These are phyloP conservation scores for Pammene aurita DNA, from an alignment of 2,888 invertebrate species.

Conservation along the genomic window DNA sequence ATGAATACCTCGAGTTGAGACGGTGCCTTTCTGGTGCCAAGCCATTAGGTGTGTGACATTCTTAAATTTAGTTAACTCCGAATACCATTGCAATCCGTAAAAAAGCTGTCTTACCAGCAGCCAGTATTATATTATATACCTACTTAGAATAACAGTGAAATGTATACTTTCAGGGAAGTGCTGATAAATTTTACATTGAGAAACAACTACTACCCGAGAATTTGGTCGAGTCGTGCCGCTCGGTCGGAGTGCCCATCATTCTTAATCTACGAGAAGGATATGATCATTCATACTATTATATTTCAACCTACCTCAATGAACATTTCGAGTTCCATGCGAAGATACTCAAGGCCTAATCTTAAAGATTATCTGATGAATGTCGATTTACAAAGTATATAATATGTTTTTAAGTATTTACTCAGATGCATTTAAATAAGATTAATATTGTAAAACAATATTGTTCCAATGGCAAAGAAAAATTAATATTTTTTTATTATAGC, in stretches of 20 bases:
- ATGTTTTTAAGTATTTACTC: background rate
- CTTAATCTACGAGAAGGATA: slow-evolving; percentile 91
- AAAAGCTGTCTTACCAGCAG: no score
- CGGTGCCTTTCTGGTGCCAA: no score
- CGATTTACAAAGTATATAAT: background rate
- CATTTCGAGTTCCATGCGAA: slow-evolving; percentile 96
- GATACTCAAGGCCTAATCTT: slow-evolving; percentile 83
- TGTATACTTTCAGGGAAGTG: slow-evolving; percentile 86
- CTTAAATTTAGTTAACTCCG: no score
- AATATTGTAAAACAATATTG: slow-evolving; percentile 1
- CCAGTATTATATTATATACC: background rate
- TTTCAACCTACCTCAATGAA: slow-evolving; percentile 95
- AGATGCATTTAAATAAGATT: slow-evolving; percentile 12
- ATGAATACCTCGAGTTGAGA: no score
- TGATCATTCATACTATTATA: slow-evolving; percentile 97
- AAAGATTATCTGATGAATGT: background rate
- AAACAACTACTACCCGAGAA: slow-evolving; percentile 93
- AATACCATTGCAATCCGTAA: no score
- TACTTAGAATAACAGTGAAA: background rate
- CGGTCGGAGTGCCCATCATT: slow-evolving; percentile 87
- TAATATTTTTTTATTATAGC: slow-evolving; percentile 1
- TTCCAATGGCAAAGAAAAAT: background rate
- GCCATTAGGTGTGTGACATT: no score
- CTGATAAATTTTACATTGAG: slow-evolving; percentile 90
- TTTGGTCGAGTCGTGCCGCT: slow-evolving; percentile 88